These are phyloP conservation scores for Latrodectus geometricus DNA, from an alignment of 1,140 invertebrate species.

Conservation along the genomic window DNA sequence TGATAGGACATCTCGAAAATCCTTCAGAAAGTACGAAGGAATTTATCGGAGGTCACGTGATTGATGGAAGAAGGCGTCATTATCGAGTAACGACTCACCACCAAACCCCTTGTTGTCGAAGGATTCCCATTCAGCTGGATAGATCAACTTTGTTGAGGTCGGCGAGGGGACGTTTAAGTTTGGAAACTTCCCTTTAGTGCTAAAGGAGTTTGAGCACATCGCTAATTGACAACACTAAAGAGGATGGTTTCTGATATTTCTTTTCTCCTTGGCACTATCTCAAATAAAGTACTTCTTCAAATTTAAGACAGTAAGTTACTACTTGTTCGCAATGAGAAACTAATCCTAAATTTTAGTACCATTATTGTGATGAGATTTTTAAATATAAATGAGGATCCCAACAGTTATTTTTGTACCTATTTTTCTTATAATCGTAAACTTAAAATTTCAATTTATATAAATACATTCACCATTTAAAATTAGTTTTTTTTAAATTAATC, in stretches of 20 bases:
- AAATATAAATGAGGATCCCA: too few relatives aligned
- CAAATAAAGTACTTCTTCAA: background rate
- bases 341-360: too few relatives aligned
- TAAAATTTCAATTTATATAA: too few relatives aligned
- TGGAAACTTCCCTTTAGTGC: slow-evolving; percentile 36
- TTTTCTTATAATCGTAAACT: too few relatives aligned
- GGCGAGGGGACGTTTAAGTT: background rate
- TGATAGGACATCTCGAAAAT: slow-evolving; percentile 5
- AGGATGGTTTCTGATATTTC: background rate
- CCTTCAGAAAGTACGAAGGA: background rate
- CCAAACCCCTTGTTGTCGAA: background rate
- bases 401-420: too few relatives aligned
- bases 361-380: too few relatives aligned
- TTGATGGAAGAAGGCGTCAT: slow-evolving; percentile 44
- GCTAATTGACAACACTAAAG: slow-evolving; percentile 41
- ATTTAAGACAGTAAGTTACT: too few relatives aligned
- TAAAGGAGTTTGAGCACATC: slow-evolving; percentile 17
- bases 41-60: slow-evolving; percentile 36
- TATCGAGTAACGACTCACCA: slow-evolving; percentile 38
- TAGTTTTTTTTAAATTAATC: too few relatives aligned
- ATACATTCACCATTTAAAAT: too few relatives aligned
- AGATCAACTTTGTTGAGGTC: background rate
- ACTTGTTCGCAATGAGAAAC: too few relatives aligned
- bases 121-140: slow-evolving; percentile 4
- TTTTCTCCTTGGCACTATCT: background rate